Evolutionary conservation across 2,797 vertebrate genomes (phyloP), one percentile per base, ranked within the genome.

Genomic region (Dermochelys coriacea): DNA sequence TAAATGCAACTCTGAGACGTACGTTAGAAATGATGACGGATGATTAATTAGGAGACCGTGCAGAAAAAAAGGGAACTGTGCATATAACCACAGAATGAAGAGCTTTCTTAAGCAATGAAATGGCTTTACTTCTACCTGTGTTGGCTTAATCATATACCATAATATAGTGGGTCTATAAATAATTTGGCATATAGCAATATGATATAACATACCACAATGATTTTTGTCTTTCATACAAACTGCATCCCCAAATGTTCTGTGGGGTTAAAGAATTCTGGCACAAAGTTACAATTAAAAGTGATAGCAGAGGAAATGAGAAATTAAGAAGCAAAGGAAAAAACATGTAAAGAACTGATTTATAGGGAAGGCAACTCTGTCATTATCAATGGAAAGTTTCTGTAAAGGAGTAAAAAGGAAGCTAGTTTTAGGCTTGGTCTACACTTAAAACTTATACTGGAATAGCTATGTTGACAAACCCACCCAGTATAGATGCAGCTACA

Each of bases 61-160:
- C 59, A 75, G 11, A 25, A 29, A 83, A 94, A 97, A 96, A 80
- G 91, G 96, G 96, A 97, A 97, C 95, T 93, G n/a, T 4, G 12
- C 75, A 29, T 92, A 88, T 82, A 79, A 84, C 79, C 91, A 64
- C 86, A 31, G 75, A 6, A 27, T 55, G 80, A 75, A 85, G 85
- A 71, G 82, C 83, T 16, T 0, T 21, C 41, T 61, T 55, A 93
- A 82, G 82, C 80, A 49, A 88, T 80, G 6, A 89, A 89, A 84
- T 19, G 15, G 29, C 21, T 37, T 88, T 54, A 29, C 55, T 92
- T 89, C 37, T 85, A 74, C 85, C 82, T 90, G 57, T 5, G 71
- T 80, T 51, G 41, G 1, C 1, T 83, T 93, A 74, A 49, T 87
- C 82, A 52, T 3, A 37, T 4, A 1, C 34, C 25, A 0, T 19